Base-by-base conservation (phyloP, 2,113 vertebrate genomes). In the Poecilia latipinna region DNA sequence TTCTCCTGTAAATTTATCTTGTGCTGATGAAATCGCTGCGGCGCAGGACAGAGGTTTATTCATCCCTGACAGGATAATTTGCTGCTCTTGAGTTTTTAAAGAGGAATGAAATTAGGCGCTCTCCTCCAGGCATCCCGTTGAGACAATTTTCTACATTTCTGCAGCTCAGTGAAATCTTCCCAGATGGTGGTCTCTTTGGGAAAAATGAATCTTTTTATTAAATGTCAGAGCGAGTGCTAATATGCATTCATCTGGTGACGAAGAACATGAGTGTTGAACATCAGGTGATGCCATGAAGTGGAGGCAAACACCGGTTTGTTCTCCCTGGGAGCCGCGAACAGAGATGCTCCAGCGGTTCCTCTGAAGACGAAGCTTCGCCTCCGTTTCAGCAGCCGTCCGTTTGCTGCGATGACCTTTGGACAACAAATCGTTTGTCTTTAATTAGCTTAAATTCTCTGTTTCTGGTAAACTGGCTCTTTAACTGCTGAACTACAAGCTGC, bases 131-230 rank as follows among this genome's bases (percentile, higher is more conserved):
- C 37, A 17, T 71, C 87, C 82, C 29, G 74, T 42, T n/a, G 83
- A 83, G 83, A 77, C 85, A 72, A 82, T 89, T 77, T 79, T 57
- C 80, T n/a, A 28, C 26, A 24, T 71, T 71, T 76, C 48, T 78
- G 79, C 77, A 64, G 69, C 67, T 85, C 75, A 29, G 80, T 75
- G 10, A 83, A 89, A 72, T 66, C 75, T n/a, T 77, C 87, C 29
- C 77, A 75, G 72, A 64, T 0, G 70, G 85, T 72, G 77, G 84
- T 84, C n/a, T 39, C 39, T 26, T 19, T 15, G 32, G 31, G 19
- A 63, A 42, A 51, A 48, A 57, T 13, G 8, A 70, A 69, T 31
- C 3, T 39, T 37, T 57, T 69, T 61, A 72, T 72, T 72, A 82
- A 80, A 70, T 67, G 70, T 86, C 68, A 70, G 70, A 51, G 54